Evolutionary conservation across 2,113 vertebrate genomes (phyloP), one percentile per base, ranked within the genome.

Genomic region (Pollachius pollachius): DNA sequence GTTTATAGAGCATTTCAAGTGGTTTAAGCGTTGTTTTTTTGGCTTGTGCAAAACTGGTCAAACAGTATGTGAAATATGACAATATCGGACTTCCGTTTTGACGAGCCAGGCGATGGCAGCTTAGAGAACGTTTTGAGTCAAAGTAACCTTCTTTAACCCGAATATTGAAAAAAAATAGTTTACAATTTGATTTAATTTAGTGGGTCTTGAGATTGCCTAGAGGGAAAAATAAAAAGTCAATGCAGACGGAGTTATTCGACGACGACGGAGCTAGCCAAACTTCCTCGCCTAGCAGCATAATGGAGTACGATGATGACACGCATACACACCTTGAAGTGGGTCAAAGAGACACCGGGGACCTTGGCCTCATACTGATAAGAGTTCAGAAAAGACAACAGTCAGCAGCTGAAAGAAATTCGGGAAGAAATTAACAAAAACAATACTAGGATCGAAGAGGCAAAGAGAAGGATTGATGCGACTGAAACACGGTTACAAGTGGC

Each of bases 281-380:
- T 52, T 52, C 52, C 7, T 15, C 52, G 52, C 8, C 52, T 7
- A 57, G 56, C 57, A 58, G 57, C 3, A 5, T 17, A 17, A 58
- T 58, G 57, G 57, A 58, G 57, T 23, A 23, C 21, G 48, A 52
- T 52, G 15, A 15, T 5, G 57, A 58, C 17, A 58, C 17, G 3
- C 57, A 5, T 17, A 58, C 56, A 4, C 12, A 58, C 56, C 48
- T 52, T 2, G 15, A 17, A 13, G 5, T 13, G 15, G 2, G n/a
- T 17, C 15, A 58, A 58, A 58, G 5, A 12, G 9, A 58, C 9
- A n/a, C 15, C 3, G 70, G 25, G 15, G 18, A 34, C 19, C 19
- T 59, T 15, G 34, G 52, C 52, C 61, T 72, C 17, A 66, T 73
- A 34, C 64, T 73, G 6, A 73, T 25, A 66, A n/a, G 69, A 72